A percentile compares a stretch with the other conserved stretches of the same genome.
phyloP scores from a whole-genome alignment of 2,797 vertebrate species.

The Enteromius fasciolatus region DNA sequence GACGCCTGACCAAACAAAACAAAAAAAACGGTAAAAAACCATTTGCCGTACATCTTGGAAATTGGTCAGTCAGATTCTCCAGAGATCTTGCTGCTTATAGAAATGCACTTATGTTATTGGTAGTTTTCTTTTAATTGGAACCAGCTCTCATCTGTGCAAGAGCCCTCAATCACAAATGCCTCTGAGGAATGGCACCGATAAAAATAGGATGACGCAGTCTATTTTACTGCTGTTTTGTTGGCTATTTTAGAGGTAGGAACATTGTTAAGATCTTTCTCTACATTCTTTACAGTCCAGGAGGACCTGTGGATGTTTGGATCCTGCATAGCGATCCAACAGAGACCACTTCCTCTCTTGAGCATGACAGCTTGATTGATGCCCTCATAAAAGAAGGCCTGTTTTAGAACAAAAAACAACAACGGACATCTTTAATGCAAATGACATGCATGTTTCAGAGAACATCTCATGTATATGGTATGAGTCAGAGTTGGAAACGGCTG shows the following conservation, averaged over 20 bases:
- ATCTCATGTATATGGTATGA: background rate
- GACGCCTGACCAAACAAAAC: background rate
- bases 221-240: background rate
- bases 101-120: conserved; percentile 22
- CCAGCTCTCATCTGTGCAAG: conserved; percentile 7
- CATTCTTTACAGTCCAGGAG: conserved; percentile 21
- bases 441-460: conserved; percentile 8
- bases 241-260: conserved; percentile 18
- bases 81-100: background rate
- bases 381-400: conserved; percentile 22
- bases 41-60: background rate
- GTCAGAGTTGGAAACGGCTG: background rate
- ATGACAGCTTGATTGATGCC: conserved; percentile 46
- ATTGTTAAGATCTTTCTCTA: conserved; percentile 16
- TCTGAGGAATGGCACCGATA: conserved; percentile 18
- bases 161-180: background rate
- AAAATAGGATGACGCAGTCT: background rate
- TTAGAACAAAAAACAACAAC: conserved; percentile 29
- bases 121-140: conserved; percentile 10
- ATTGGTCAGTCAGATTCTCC: background rate
- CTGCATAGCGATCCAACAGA: conserved; percentile 33
- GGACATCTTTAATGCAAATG: conserved; percentile 38
- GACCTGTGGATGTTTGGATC: conserved; percentile 25
- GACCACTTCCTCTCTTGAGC: conserved; percentile 38
- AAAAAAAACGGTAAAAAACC: background rate